phyloP scores from a whole-genome alignment of 2,888 invertebrate species.

The Heliothis peltigera region DNA sequence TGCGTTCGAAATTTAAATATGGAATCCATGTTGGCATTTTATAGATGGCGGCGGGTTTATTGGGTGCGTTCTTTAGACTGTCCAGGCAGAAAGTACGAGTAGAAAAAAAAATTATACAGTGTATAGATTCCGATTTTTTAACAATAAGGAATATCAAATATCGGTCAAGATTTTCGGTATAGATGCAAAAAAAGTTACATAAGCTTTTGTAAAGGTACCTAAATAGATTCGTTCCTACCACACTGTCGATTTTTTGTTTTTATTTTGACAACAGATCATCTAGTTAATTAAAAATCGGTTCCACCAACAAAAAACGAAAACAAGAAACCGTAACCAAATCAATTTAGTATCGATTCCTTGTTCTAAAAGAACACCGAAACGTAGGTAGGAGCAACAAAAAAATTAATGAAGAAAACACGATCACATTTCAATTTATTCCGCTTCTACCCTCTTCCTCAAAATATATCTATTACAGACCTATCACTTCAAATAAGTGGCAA shows the following conservation, averaged over 20 bases:
- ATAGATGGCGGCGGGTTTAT: neutral
- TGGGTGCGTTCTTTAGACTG: neutral
- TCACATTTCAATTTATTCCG: constrained; percentile 66
- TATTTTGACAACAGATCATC: constrained; percentile 41
- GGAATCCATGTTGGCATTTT: constrained; percentile 31
- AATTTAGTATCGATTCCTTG: constrained; percentile 18
- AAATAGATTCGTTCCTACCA: neutral
- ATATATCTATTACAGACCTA: constrained; percentile 75
- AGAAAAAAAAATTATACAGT: no score
- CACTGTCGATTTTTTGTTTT: constrained; percentile 7
- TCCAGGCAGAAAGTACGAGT: no score
- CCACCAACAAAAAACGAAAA: constrained; percentile 4
- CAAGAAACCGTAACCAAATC: constrained; percentile 28
- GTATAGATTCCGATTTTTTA: no score
- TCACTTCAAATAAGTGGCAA: constrained; percentile 71
- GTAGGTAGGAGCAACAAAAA: constrained; percentile 3
- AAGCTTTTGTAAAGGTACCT: neutral
- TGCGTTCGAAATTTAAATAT: constrained; percentile 26
- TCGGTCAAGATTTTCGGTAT: no score
- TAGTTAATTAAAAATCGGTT: constrained; percentile 38
- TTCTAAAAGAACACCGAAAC: constrained; percentile 13
- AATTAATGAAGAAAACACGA: constrained; percentile 64
- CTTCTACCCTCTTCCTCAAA: constrained; percentile 58
- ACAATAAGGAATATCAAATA: no score
- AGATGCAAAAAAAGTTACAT: neutral